Base-by-base conservation (phyloP, 2,113 vertebrate species). In the Cottus gobio region DNA sequence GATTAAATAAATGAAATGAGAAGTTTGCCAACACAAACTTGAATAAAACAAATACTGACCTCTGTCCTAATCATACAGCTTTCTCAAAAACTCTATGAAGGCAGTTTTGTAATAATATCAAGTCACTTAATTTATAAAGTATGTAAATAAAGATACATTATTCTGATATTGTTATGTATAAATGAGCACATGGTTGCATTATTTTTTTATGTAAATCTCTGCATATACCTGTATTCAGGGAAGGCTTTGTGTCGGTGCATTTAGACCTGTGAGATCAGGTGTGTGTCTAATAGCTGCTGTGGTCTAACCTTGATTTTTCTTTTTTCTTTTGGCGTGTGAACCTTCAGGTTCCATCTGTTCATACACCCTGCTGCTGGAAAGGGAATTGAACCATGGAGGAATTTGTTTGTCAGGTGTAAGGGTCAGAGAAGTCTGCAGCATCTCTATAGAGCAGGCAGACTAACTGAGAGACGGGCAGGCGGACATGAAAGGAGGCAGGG, bases 351-450 rank as follows among this genome's bases (percentile, higher is more conserved):
- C 77, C 31, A 76, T 78, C 58, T 67, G 42, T 54, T 58, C 73
- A 73, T 56, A 37, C 52, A 42, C 50, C 64, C 58, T 48, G 31
- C 63, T 70, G 62, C 76, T 76, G 68, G 31, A 37, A 63, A 63
- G 77, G 46, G 72, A 76, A 82, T 46, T 77, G 79, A 81, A 86
- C 77, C 79, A 69, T 75, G 77, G 66, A 75, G 60, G 76, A 87
- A 62, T 83, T 37, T 67, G 44, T 44, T 44, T 73, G 81, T 71
- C 64, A 84, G 82, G 70, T 78, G 70, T 73, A 72, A 79, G 75
- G 83, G 85, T 83, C 85, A 86, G 71, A 2, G 3, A 77, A 44
- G 76, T 83, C 58, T 76, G 71, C 56, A 57, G 70, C 22, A 4
- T 77, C 64, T 31, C 65, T 39, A 11, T 52, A 76, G 24, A 74